A percentile compares a stretch with the other conserved stretches of the same genome.
phyloP scores from a whole-genome alignment of 2,113 vertebrate genomes.

The Notiomystis cincta region DNA sequence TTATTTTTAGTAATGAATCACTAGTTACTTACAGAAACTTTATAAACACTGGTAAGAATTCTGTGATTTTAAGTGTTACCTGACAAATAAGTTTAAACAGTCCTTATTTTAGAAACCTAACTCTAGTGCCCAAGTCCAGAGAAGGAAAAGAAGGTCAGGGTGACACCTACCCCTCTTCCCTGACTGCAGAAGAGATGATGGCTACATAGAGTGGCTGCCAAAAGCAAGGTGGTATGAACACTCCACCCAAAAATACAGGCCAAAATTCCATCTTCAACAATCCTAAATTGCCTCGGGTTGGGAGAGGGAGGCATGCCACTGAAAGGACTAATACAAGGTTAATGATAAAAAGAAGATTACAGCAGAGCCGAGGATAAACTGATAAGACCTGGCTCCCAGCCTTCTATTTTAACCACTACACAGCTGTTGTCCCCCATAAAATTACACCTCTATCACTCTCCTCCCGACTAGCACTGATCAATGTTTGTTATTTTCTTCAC shows the following conservation, averaged over 20 bases:
- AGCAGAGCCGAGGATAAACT: conserved; percentile 13
- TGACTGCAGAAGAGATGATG: neutral
- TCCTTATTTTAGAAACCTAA: neutral
- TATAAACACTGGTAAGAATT: neutral
- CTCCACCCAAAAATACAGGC: neutral
- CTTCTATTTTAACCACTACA: conserved; percentile 18
- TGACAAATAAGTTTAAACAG: neutral
- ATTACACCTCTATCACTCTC: neutral
- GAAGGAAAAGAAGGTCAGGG: neutral
- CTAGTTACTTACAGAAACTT: neutral
- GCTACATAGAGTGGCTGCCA: neutral
- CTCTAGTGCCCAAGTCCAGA: neutral
- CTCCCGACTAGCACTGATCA: neutral
- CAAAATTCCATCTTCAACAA: conserved; percentile 34
- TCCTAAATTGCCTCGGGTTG: neutral
- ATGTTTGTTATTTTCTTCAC: neutral
- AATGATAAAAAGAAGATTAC: conserved; percentile 45
- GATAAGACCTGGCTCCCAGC: conserved; percentile 1
- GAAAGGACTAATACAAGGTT: conserved; percentile 17
- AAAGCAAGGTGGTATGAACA: neutral
- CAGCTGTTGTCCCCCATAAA: conserved; percentile 19
- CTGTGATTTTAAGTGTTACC: neutral
- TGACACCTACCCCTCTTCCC: neutral
- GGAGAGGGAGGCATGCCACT: neutral
- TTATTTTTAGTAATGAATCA: neutral